Base-by-base conservation (phyloP, 2,888 invertebrate genomes). In the Laspeyria flexula region DNA sequence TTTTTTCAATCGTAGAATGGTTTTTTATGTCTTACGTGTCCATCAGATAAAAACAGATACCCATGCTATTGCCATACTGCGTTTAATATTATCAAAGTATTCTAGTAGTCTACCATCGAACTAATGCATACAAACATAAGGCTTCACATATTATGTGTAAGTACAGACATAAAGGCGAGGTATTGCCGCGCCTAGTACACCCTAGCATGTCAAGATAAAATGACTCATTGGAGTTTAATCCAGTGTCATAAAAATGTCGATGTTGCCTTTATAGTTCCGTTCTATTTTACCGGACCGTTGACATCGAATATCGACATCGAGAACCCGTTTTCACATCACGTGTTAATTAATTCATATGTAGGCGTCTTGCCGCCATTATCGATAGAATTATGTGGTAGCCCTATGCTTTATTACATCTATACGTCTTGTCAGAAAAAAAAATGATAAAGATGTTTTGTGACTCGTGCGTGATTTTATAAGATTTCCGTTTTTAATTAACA, bases 321-420 rank as follows among this genome's bases (percentile, higher is more conserved):
- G 78, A 90, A 89, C 89, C 77, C 73, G 88, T 88, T 86, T 73
- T 79, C 81, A 75, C 84, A 79, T 83, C 81, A 83, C 75, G 85
- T 89, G 90, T 87, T 91, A 91, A 91, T 91, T 90, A 90, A 90
- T 89, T 87, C 86, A 71, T 79, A 83, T 79, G 90, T 90, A 82
- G 90, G 90, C 87, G 90, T 85, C 72, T 75, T 75, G 77, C 75
- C 74, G 77, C 84, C 80, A 88, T 88, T 86, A 88, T 88, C 85
- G 87, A 88, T 81, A 85, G 81, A 86, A 88, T 86, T 81, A 85
- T 88, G 85, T 88, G 85, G 88, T 87, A 88, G 88, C 86, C 79
- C 86, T 83, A 76, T 81, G 83, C 78, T 90, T 89, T 90, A 88
- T 87, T 75, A 79, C 78, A 60, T 56, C 82, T 60, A 83, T 88